Evolutionary conservation across 35 echinoderm and acorn worm species (phyloP).

Genomic region (Hemicentrotus pulcherrimus): DNA sequence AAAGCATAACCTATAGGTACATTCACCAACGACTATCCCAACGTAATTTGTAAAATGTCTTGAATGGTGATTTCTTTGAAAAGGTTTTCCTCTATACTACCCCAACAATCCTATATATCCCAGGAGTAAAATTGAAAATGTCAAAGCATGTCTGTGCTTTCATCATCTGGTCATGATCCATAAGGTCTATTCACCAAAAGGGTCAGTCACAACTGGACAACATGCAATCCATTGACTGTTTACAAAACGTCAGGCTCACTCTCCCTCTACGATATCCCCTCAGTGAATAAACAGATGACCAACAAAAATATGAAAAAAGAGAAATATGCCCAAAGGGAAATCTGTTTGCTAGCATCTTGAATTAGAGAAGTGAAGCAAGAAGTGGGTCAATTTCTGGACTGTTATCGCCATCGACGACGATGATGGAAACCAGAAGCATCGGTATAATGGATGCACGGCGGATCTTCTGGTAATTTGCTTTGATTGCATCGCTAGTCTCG

Average conservation of each 20-base stretch:
- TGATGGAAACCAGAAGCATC: background rate
- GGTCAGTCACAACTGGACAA: background rate
- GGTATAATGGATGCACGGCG: background rate
- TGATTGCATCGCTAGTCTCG: background rate
- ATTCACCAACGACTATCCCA: background rate
- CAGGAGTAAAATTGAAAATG: background rate
- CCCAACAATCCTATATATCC: background rate
- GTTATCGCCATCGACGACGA: background rate
- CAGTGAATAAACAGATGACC: slow-evolving; percentile 2
- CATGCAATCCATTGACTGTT: background rate
- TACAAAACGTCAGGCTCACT: background rate
- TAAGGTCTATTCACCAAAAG: background rate
- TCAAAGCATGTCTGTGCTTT: background rate
- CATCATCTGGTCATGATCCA: background rate
- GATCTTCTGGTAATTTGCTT: background rate
- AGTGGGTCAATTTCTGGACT: background rate
- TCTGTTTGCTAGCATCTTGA: slow-evolving; percentile 1
- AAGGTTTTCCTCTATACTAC: background rate
- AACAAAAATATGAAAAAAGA: background rate
- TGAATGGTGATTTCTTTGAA: background rate
- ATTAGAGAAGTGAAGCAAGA: slow-evolving; percentile 18
- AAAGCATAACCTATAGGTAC: background rate
- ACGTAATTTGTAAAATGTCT: background rate
- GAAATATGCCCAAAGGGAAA: background rate
- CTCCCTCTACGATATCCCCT: background rate